phyloP scores from a whole-genome alignment of 2,888 invertebrate species.

The Thalpophila matura region DNA sequence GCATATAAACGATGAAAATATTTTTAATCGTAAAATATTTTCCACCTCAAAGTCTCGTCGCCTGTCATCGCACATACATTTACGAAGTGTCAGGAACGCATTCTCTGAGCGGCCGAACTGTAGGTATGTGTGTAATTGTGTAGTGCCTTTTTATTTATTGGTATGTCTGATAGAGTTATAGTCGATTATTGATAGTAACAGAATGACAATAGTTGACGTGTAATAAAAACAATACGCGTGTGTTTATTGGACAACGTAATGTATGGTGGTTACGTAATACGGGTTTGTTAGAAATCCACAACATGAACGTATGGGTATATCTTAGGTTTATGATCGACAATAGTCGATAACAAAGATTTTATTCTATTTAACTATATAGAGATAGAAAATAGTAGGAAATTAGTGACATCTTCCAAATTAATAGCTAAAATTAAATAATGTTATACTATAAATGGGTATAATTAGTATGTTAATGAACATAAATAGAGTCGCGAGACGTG shows the following conservation, averaged over 20 bases:
- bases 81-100: no score
- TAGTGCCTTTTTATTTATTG: slow-evolving; percentile 3
- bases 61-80: no score
- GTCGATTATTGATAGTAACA: slow-evolving; percentile 12
- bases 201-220: slow-evolving; percentile 36
- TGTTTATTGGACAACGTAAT: slow-evolving; percentile 23
- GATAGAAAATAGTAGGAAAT: neutral
- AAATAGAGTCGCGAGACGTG: slow-evolving; percentile 12
- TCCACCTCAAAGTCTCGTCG: no score
- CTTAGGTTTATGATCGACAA: neutral
- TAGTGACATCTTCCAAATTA: neutral
- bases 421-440: slow-evolving; percentile 17
- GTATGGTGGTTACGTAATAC: slow-evolving; percentile 21
- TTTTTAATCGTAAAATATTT: no score
- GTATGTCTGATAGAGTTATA: slow-evolving; percentile 36
- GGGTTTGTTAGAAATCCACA: neutral
- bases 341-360: neutral
- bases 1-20: no score
- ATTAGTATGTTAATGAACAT: slow-evolving; percentile 23
- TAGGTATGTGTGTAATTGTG: no score
- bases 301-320: neutral
- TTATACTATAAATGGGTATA: slow-evolving; percentile 13
- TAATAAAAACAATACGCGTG: slow-evolving; percentile 46
- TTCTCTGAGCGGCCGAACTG: no score
- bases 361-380: no score